These are phyloP conservation scores for Amphilophus citrinellus DNA, from an alignment of 2,113 vertebrate genomes.

Conservation along the genomic window DNA sequence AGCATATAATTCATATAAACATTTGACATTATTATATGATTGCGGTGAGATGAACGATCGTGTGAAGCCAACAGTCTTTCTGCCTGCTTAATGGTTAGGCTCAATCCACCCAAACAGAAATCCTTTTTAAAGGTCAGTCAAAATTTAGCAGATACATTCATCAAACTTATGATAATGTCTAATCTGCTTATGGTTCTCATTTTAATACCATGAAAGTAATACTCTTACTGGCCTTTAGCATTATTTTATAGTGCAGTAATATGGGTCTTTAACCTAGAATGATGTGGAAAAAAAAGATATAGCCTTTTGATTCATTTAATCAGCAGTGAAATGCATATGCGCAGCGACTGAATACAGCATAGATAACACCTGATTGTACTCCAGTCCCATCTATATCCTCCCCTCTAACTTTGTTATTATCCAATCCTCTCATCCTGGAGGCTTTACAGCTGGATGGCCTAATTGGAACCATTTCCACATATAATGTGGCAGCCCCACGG, in stretches of 20 bases:
- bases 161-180: conserved; percentile 39
- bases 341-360: conserved; percentile 44
- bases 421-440: conserved; percentile 28
- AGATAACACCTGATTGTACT: conserved; percentile 54
- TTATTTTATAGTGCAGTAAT: not conserved
- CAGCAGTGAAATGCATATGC: conserved; percentile 14
- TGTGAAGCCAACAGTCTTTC: conserved; percentile 41
- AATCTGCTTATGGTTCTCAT: not conserved
- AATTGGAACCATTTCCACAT: conserved; percentile 80
- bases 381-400: conserved; percentile 44
- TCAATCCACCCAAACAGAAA: conserved; percentile 45
- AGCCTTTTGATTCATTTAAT: conserved; percentile 48
- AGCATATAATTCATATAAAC: conserved; percentile 8
- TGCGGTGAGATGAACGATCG: conserved; percentile 33
- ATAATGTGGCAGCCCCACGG: conserved; percentile 65
- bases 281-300: not conserved
- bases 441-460: conserved; percentile 65
- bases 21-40: conserved; percentile 32
- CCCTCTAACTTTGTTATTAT: conserved; percentile 55
- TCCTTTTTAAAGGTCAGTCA: conserved; percentile 49
- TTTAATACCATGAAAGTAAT: not conserved
- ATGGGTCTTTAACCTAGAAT: not conserved
- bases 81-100: conserved; percentile 21
- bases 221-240: not conserved
- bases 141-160: conserved; percentile 46